phyloP scores from a whole-genome alignment of 2,797 vertebrate species.

The Pitangus sulphuratus region DNA sequence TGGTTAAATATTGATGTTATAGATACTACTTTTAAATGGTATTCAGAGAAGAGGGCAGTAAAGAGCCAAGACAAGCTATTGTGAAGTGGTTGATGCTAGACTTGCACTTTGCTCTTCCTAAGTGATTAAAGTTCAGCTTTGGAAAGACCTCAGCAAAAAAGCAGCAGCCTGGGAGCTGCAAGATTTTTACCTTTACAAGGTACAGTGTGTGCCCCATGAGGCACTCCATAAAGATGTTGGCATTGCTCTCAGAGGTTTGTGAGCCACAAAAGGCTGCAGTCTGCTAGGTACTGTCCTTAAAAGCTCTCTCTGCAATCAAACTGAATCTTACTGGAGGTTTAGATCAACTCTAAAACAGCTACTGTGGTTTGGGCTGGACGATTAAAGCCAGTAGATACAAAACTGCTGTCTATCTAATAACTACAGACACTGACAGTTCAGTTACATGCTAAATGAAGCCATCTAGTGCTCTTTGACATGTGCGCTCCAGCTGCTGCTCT shows the following conservation, averaged over 20 bases:
- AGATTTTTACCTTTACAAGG: background rate
- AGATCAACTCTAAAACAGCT: background rate
- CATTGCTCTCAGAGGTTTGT: background rate
- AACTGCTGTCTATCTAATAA: background rate
- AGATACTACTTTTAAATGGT: background rate
- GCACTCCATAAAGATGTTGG: background rate
- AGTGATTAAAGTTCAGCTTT: background rate
- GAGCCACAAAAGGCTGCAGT: background rate
- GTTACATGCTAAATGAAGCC: background rate
- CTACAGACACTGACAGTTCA: background rate
- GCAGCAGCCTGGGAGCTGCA: background rate
- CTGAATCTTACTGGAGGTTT: background rate
- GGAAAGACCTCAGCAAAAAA: background rate
- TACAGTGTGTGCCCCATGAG: background rate
- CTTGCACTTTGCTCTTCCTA: background rate
- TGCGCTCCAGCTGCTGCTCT: background rate
- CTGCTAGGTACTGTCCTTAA: background rate
- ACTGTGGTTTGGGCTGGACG: background rate
- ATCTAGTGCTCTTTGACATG: background rate
- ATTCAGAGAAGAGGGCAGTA: background rate
- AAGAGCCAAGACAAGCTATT: background rate
- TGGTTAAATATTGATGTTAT: conserved; percentile 54
- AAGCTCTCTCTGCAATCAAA: background rate
- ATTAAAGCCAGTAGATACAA: background rate
- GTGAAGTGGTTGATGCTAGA: background rate